Percentiles rank a stretch among this genome's conserved stretches.
Evolutionary conservation across 2,113 vertebrate species (phyloP).

Genomic region (Plestiodon gilberti): DNA sequence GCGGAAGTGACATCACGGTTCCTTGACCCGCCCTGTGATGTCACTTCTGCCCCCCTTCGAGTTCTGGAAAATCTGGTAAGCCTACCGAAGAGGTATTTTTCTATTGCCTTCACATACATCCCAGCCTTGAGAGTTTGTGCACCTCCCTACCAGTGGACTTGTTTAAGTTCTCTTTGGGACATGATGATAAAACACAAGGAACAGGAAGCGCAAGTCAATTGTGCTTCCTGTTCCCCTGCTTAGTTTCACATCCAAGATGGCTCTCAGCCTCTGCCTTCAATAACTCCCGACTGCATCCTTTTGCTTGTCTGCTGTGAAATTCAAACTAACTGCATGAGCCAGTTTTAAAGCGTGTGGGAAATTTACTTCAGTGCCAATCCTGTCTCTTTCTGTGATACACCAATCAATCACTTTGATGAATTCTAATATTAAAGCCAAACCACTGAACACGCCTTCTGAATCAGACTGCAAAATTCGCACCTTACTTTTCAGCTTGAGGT

Average conservation of each 20-base stretch:
- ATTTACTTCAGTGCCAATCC: conserved; percentile 38
- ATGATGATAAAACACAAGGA: neutral
- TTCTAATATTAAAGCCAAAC: conserved; percentile 47
- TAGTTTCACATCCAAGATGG: neutral
- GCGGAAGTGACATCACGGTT: too few species aligned
- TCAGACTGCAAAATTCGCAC: neutral
- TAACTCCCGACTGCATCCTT: neutral
- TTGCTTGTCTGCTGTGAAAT: conserved; percentile 37
- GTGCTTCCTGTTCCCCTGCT: neutral
- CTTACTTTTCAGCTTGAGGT: neutral
- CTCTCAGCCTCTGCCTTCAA: neutral
- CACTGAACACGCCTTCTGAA: neutral
- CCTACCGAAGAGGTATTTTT: neutral
- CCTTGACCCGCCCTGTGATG: too few species aligned
- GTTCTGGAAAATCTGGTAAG: too few species aligned
- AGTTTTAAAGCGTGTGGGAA: conserved; percentile 36
- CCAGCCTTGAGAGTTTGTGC: neutral
- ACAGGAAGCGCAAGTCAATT: neutral
- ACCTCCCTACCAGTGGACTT: neutral
- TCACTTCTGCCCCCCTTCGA: neutral
- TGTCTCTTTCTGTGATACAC: conserved; percentile 48
- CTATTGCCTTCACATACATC: neutral
- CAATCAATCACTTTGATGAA: conserved; percentile 45
- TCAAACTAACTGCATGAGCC: conserved; percentile 28
- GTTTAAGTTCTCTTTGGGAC: neutral